Evolutionary conservation across 2,797 vertebrate species (phyloP).

Genomic region (Petrocephalus sullivani): DNA sequence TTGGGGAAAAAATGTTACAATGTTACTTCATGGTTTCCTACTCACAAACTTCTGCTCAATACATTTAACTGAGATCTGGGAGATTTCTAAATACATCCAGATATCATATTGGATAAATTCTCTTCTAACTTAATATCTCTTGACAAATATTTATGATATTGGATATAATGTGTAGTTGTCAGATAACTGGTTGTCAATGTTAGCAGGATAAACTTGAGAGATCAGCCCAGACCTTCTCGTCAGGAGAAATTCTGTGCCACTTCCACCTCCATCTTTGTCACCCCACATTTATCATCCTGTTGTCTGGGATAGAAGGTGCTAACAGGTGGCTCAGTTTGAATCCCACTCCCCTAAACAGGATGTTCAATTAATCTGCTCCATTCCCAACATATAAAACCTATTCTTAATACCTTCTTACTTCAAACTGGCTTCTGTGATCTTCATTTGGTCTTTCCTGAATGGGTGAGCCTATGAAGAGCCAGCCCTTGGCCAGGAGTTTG

Average conservation of each 20-base stretch:
- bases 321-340: constrained; percentile 4
- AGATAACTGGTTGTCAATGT: not conserved
- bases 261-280: not conserved
- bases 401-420: not conserved
- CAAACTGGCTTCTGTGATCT: not conserved
- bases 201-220: not conserved
- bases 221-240: not conserved
- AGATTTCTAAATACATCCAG: not conserved
- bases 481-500: not conserved
- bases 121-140: not conserved
- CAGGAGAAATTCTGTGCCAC: not conserved
- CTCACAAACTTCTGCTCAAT: not conserved
- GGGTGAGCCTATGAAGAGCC: not conserved
- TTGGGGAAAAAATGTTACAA: not conserved
- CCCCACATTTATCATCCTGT: not conserved
- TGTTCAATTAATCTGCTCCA: not conserved
- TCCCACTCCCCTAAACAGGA: not conserved
- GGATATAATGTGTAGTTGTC: not conserved
- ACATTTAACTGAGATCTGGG: not conserved
- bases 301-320: constrained; percentile 6
- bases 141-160: not conserved
- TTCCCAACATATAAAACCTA: not conserved
- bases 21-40: not conserved
- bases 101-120: not conserved
- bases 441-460: not conserved